A percentile compares a stretch with the other conserved stretches of the same genome.
Conservation (phyloP, 2,888 invertebrate genomes). For the Lamellibrachia satsuma region DNA sequence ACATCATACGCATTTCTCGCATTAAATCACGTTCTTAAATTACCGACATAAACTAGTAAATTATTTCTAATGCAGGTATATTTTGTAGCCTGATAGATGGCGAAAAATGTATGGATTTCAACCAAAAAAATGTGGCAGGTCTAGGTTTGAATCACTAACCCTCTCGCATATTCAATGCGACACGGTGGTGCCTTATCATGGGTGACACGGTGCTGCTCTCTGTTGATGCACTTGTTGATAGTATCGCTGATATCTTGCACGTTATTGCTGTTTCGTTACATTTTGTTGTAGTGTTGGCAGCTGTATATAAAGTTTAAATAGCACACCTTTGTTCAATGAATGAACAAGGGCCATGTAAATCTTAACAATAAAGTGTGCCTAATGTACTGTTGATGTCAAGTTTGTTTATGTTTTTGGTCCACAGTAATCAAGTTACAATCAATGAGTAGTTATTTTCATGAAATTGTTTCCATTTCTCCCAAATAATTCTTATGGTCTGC, state of each 20-base stretch:
- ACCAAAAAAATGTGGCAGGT: no score
- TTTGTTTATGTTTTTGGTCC: not conserved
- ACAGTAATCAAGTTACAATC: not conserved
- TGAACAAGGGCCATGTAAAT: not conserved
- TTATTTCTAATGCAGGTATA: no score
- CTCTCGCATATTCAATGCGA: not conserved
- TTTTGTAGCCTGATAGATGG: no score
- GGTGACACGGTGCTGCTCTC: not conserved
- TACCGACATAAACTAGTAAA: no score
- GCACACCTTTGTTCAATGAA: not conserved
- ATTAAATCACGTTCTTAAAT: no score
- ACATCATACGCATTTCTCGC: no score
- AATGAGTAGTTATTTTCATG: not conserved
- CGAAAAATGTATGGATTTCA: no score
- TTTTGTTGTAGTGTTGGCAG: not conserved
- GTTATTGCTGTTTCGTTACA: not conserved
- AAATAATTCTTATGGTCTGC: not conserved
- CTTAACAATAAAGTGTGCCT: slow-evolving; percentile 7
- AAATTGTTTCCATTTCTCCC: not conserved
- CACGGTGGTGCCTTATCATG: not conserved
- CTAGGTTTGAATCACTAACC: not conserved
- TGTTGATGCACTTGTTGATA: not conserved
- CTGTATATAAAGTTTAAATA: slow-evolving; percentile 6
- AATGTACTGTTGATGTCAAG: not conserved
- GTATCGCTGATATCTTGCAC: not conserved